A percentile compares a stretch with the other conserved stretches of the same genome.
These are phyloP conservation scores for Brachylomia viminalis DNA, from an alignment of 2,888 invertebrate species.

Conservation along the genomic window DNA sequence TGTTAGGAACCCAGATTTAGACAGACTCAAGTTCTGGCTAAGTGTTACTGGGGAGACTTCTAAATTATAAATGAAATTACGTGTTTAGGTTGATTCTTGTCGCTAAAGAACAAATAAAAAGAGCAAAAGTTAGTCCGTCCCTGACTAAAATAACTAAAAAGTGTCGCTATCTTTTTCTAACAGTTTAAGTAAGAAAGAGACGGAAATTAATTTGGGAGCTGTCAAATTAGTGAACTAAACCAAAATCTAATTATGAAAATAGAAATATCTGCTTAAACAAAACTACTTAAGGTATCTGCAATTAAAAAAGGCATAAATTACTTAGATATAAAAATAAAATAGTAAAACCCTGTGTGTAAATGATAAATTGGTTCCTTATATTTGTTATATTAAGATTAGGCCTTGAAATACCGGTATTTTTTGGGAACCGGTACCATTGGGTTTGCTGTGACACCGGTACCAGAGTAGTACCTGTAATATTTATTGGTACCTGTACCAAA, in stretches of 20 bases:
- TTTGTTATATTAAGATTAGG: not conserved
- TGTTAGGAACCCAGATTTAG: slow-evolving; percentile 62
- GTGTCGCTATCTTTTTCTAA: not conserved
- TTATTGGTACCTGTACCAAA: too few relatives aligned
- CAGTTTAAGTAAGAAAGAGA: not conserved
- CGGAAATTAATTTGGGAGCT: not conserved
- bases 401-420: not conserved
- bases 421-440: not conserved
- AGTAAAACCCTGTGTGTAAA: not conserved
- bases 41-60: slow-evolving; percentile 69
- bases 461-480: too few relatives aligned
- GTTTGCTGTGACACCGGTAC: too few relatives aligned
- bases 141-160: not conserved
- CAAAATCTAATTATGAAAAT: not conserved
- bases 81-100: not conserved
- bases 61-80: slow-evolving; percentile 73
- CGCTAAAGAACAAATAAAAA: not conserved
- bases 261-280: not conserved
- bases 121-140: not conserved
- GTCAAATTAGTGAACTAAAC: not conserved
- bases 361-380: not conserved
- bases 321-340: slow-evolving; percentile 9
- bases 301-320: slow-evolving; percentile 2
- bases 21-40: slow-evolving; percentile 71
- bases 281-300: not conserved